A percentile compares a stretch with the other conserved stretches of the same genome.
Evolutionary conservation across 2,113 vertebrate species (phyloP).

Genomic region (Austrofundulus limnaeus): DNA sequence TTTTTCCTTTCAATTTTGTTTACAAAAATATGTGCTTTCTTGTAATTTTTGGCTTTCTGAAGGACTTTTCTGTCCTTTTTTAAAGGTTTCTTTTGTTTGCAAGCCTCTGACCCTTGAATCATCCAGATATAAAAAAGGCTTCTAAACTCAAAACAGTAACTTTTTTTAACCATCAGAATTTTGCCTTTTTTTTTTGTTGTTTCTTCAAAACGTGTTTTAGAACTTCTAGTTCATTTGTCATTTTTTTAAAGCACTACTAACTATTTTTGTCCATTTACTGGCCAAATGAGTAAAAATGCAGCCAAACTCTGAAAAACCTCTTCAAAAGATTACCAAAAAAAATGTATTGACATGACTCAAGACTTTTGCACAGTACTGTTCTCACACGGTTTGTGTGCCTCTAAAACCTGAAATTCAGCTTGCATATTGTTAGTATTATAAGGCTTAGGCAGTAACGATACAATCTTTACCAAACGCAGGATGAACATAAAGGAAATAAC

Average conservation of each 20-base stretch:
- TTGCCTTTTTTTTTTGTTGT: too few relatives aligned
- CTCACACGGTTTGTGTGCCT: conserved; percentile 3
- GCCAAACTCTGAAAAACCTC: neutral
- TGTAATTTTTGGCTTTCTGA: neutral
- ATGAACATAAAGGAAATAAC: conserved; percentile 66
- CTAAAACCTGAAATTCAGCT: conserved; percentile 29
- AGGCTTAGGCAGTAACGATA: conserved; percentile 53
- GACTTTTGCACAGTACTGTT: conserved; percentile 3
- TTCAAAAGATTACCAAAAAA: neutral
- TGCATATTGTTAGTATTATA: conserved; percentile 63
- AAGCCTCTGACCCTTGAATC: too few relatives aligned
- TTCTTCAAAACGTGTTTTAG: neutral
- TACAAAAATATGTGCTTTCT: neutral
- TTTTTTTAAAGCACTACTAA: too few relatives aligned
- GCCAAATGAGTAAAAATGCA: too few relatives aligned
- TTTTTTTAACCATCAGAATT: too few relatives aligned
- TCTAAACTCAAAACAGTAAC: too few relatives aligned
- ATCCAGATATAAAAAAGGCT: too few relatives aligned
- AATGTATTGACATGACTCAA: too few relatives aligned
- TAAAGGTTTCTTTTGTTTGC: too few relatives aligned
- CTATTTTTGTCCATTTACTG: neutral
- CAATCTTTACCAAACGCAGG: conserved; percentile 53
- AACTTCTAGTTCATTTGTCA: neutral
- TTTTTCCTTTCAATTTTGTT: neutral
- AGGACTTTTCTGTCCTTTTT: too few relatives aligned